Conservation (phyloP, 2,888 invertebrate species). For the Parnassius orleans region DNA sequence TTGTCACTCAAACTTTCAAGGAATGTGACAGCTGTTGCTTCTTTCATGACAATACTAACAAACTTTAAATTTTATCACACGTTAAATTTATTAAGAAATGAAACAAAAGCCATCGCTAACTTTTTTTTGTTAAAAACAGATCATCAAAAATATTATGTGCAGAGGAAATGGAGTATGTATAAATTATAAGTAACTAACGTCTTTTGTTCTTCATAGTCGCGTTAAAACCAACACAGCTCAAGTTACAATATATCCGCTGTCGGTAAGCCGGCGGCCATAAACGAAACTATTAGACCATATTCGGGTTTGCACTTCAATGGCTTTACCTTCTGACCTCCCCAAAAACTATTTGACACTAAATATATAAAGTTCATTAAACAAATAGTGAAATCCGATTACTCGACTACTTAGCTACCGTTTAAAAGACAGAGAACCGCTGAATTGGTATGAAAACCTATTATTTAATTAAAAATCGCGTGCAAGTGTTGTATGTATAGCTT, state of each 20-base stretch:
- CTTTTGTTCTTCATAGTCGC: constrained; percentile 54
- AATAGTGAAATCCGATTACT: constrained; percentile 67
- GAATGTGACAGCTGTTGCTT: too few species aligned
- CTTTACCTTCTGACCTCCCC: constrained; percentile 71
- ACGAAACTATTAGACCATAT: constrained; percentile 69
- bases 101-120: too few species aligned
- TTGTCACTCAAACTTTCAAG: too few species aligned
- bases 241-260: constrained; percentile 67
- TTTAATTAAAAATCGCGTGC: neutral
- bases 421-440: neutral
- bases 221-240: constrained; percentile 61
- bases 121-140: too few species aligned
- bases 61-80: too few species aligned
- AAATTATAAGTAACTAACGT: constrained; percentile 18
- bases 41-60: too few species aligned
- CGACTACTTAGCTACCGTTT: constrained; percentile 36
- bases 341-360: constrained; percentile 65
- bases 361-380: constrained; percentile 73
- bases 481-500: too few species aligned
- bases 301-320: constrained; percentile 74
- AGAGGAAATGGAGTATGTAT: neutral
- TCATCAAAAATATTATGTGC: too few species aligned
- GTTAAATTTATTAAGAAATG: too few species aligned
- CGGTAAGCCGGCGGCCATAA: constrained; percentile 62
- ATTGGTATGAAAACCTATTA: neutral